These are phyloP conservation scores for Ylistrum balloti DNA, from an alignment of 1,140 invertebrate genomes.

Conservation along the genomic window DNA sequence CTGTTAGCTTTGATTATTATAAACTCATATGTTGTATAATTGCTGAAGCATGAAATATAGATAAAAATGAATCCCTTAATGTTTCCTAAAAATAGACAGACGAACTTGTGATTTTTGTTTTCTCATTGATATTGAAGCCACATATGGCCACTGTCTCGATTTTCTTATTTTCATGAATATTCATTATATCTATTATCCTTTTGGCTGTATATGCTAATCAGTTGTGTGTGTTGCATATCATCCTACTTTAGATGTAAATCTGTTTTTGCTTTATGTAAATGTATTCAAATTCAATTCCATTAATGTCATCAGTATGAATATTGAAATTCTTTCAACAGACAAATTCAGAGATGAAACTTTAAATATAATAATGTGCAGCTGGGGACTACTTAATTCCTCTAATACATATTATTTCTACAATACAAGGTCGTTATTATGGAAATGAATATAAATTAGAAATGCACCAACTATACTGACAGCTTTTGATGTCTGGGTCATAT, in stretches of 20 bases:
- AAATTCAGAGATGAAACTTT: neutral
- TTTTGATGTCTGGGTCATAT: too few relatives aligned
- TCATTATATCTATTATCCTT: neutral
- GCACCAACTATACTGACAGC: too few relatives aligned
- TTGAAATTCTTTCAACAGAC: neutral
- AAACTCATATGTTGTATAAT: too few relatives aligned
- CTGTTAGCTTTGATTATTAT: too few relatives aligned
- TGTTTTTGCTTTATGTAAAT: neutral
- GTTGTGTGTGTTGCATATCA: neutral
- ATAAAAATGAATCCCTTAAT: too few relatives aligned
- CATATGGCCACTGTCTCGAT: neutral
- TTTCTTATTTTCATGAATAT: neutral
- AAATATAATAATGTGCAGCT: neutral
- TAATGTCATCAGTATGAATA: constrained; percentile 6
- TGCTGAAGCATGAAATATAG: too few relatives aligned
- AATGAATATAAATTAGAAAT: too few relatives aligned
- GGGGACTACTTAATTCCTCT: neutral
- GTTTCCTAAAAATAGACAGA: too few relatives aligned
- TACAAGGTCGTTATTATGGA: too few relatives aligned
- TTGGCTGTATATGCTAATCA: neutral
- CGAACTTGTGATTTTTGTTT: too few relatives aligned
- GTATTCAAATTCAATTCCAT: neutral
- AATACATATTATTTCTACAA: too few relatives aligned
- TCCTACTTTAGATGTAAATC: neutral
- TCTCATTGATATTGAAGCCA: neutral